Evolutionary conservation across 2,797 vertebrate genomes (phyloP).

Genomic region (Rallus crepitans): DNA sequence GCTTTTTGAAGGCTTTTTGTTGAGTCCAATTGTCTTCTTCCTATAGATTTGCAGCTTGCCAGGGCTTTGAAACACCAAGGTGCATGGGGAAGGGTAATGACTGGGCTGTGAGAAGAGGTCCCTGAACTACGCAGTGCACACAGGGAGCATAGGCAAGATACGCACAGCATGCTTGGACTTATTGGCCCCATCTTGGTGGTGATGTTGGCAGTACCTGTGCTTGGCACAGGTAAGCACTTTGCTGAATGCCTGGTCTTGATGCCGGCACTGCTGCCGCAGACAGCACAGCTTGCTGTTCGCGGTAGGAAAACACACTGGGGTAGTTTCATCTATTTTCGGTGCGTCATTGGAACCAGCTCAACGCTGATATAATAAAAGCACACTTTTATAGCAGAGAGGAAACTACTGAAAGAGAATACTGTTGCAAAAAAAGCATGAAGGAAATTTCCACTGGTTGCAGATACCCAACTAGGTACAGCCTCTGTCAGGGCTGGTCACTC

Average conservation of each 20-base stretch:
- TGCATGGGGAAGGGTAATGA: not conserved
- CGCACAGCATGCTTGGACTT: not conserved
- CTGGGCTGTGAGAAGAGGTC: not conserved
- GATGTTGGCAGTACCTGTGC: not conserved
- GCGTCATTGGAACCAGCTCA: constrained; percentile 17
- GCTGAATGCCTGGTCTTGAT: constrained; percentile 19
- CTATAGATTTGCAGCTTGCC: not conserved
- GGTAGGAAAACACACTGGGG: constrained; percentile 6
- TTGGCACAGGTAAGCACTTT: constrained; percentile 1
- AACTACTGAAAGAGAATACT: constrained; percentile 64
- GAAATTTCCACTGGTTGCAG: constrained; percentile 64
- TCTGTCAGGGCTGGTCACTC: not conserved
- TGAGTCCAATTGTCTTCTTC: not conserved
- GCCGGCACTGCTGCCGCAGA: not conserved
- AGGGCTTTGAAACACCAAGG: not conserved
- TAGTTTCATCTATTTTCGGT: constrained; percentile 67
- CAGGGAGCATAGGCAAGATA: not conserved
- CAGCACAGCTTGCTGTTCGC: not conserved
- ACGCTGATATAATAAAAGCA: constrained; percentile 47
- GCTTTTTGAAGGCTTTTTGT: not conserved
- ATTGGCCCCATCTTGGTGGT: accelerated
- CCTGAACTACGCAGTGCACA: not conserved
- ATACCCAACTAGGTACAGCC: not conserved
- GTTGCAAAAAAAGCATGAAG: constrained; percentile 22
- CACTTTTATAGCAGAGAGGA: constrained; percentile 41